These are phyloP conservation scores for Sardinella longiceps DNA, from an alignment of 2,797 vertebrate species.

Conservation along the genomic window DNA sequence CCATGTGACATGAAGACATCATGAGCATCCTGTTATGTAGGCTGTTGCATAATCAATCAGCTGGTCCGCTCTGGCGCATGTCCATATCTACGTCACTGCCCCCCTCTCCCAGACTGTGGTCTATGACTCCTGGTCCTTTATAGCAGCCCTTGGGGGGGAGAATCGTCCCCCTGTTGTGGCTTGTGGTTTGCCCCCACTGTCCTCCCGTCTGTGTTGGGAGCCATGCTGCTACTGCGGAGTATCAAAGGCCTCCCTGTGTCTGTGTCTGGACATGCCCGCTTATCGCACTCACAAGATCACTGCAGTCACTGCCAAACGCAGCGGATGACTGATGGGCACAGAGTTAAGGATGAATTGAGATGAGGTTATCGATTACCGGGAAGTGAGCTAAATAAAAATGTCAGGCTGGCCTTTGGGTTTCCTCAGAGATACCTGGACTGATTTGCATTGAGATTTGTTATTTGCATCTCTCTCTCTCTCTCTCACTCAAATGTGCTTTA, in stretches of 20 bases:
- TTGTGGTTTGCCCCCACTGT: background rate
- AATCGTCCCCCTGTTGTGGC: background rate
- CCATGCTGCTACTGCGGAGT: background rate
- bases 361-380: background rate
- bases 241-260: constrained; percentile 12
- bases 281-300: constrained; percentile 29
- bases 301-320: background rate
- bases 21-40: background rate
- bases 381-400: background rate
- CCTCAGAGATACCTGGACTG: background rate
- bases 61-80: background rate
- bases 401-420: background rate
- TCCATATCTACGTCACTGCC: background rate
- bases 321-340: background rate
- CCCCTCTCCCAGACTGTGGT: background rate
- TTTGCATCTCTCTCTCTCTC: background rate
- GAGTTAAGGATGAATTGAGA: background rate
- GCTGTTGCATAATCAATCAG: background rate
- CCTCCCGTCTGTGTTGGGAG: background rate
- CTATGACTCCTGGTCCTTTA: background rate
- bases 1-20: no score
- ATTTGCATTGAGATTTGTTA: background rate
- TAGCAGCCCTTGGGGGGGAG: background rate
- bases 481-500: no score
- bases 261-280: constrained; percentile 22